Conservation (phyloP, 2,113 vertebrate species). For the Astatotilapia flaviijosephi region DNA sequence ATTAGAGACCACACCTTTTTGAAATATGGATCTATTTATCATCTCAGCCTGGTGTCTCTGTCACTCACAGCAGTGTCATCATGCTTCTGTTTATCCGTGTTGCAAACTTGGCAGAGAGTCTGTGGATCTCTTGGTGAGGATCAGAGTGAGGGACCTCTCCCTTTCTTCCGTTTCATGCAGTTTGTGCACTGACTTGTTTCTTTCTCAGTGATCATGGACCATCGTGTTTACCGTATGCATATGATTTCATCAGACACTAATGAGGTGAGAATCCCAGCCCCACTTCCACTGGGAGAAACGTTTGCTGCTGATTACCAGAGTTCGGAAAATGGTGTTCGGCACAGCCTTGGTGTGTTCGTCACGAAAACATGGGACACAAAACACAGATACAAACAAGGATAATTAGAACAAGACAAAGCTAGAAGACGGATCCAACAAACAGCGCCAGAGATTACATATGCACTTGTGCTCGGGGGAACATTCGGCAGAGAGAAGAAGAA, state of each 20-base stretch:
- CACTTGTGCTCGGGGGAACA: neutral
- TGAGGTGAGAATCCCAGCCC: neutral
- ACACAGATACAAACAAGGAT: neutral
- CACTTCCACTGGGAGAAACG: neutral
- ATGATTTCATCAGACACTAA: neutral
- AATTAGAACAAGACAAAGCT: slow-evolving; percentile 8
- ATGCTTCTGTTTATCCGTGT: neutral
- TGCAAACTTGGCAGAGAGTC: neutral
- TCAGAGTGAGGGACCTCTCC: neutral
- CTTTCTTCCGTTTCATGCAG: neutral
- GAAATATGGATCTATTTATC: neutral
- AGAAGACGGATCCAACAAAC: neutral
- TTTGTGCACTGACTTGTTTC: neutral
- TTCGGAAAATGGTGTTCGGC: neutral
- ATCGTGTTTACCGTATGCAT: neutral
- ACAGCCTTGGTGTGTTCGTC: neutral
- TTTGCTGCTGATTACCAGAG: neutral
- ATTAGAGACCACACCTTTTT: neutral
- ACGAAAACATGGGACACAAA: neutral
- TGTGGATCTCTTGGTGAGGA: neutral
- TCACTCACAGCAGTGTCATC: neutral
- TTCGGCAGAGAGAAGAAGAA: neutral
- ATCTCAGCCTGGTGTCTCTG: neutral
- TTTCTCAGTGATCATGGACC: neutral
- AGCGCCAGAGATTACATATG: neutral